These are phyloP conservation scores for Sebastiscus tertius DNA, from an alignment of 2,797 vertebrate genomes.

Conservation along the genomic window DNA sequence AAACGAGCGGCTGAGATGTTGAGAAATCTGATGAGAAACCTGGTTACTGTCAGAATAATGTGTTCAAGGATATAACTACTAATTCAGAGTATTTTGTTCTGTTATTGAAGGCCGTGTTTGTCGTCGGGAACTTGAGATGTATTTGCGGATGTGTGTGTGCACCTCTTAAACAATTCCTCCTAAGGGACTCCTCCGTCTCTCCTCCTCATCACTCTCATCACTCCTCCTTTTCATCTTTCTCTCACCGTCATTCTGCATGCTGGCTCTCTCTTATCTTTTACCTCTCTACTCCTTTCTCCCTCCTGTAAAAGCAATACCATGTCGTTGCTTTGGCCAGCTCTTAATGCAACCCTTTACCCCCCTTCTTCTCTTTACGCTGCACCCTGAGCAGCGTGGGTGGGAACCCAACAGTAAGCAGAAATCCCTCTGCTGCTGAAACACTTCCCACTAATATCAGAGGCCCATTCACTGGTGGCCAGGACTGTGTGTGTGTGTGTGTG, in stretches of 20 bases:
- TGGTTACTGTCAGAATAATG: background rate
- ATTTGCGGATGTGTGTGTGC: background rate
- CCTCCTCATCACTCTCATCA: slow-evolving; percentile 9
- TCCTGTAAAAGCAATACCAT: slow-evolving; percentile 67
- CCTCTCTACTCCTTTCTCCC: slow-evolving; percentile 39
- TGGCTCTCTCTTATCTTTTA: slow-evolving; percentile 6
- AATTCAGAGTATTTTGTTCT: background rate
- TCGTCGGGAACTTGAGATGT: background rate
- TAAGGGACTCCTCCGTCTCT: slow-evolving; percentile 15
- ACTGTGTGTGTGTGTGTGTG: slow-evolving; percentile 10
- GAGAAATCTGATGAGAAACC: background rate
- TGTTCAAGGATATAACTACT: too few species aligned
- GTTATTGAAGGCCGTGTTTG: background rate
- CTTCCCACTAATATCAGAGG: slow-evolving; percentile 55
- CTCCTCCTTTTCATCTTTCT: slow-evolving; percentile 22
- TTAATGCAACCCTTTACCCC: slow-evolving; percentile 64
- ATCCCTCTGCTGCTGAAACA: slow-evolving; percentile 58
- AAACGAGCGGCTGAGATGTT: background rate
- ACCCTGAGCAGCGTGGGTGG: slow-evolving; percentile 21
- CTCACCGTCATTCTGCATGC: slow-evolving; percentile 10
- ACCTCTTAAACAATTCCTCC: slow-evolving; percentile 2
- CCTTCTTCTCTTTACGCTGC: slow-evolving; percentile 20
- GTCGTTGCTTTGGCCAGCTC: slow-evolving; percentile 60
- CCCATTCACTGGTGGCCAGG: slow-evolving; percentile 29
- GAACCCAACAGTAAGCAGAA: slow-evolving; percentile 74